Conservation (phyloP, 2,113 vertebrate genomes). For the Rhombomys opimus region DNA sequence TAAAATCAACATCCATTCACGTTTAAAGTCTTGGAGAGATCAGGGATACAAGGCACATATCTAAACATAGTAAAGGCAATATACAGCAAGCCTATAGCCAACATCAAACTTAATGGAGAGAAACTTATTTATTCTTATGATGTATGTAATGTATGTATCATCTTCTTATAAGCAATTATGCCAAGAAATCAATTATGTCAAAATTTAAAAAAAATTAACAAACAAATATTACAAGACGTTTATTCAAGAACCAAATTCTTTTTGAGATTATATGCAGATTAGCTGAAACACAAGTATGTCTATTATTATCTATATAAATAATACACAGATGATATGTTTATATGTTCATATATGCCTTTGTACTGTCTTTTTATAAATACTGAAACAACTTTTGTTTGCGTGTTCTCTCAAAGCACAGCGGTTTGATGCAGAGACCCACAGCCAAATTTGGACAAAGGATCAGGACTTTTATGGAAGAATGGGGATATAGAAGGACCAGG, state of each 20-base stretch:
- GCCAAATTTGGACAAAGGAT: too few relatives aligned
- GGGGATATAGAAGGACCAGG: too few relatives aligned
- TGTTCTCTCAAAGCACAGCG: too few relatives aligned
- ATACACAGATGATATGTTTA: not conserved
- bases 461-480: not conserved
- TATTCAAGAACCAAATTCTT: not conserved
- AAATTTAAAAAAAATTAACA: not conserved
- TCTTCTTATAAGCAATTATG: not conserved
- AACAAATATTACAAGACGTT: not conserved
- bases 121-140: not conserved
- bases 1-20: too few relatives aligned
- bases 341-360: not conserved
- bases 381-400: not conserved
- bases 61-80: too few relatives aligned
- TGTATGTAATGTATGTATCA: not conserved
- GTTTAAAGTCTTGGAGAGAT: too few relatives aligned
- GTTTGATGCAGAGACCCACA: too few relatives aligned
- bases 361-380: not conserved
- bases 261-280: not conserved
- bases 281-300: not conserved
- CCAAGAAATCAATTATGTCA: not conserved
- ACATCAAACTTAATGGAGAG: too few relatives aligned
- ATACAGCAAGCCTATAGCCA: too few relatives aligned
- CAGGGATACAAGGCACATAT: too few relatives aligned
- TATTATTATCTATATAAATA: not conserved